Percentiles rank a stretch among this genome's conserved stretches.
Evolutionary conservation across 1,140 invertebrate species (phyloP).

Genomic region (Helicoverpa armigera): DNA sequence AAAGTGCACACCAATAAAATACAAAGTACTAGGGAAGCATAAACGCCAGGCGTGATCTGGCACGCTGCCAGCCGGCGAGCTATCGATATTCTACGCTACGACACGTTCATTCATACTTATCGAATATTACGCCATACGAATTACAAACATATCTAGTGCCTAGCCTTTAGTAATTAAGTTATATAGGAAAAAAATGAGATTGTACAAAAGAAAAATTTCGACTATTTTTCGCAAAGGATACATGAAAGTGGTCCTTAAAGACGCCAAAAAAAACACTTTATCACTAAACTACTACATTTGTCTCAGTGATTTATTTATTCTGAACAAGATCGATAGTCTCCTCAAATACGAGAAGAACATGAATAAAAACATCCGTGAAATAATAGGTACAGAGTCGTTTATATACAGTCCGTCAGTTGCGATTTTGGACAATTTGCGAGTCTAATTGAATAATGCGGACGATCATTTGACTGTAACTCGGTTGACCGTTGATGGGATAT

Average conservation of each 20-base stretch:
- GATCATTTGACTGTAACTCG: conserved; percentile 6
- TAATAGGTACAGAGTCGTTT: conserved; percentile 43
- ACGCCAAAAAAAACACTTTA: background rate
- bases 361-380: conserved; percentile 39
- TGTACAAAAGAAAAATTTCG: too few species aligned
- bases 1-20: conserved; percentile 23
- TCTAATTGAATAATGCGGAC: conserved; percentile 54
- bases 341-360: background rate
- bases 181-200: too few species aligned
- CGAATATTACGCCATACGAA: conserved; percentile 3
- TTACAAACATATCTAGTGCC: background rate
- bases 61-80: conserved; percentile 30
- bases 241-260: background rate
- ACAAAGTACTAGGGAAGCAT: conserved; percentile 41
- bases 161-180: too few species aligned
- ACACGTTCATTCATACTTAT: conserved; percentile 45
- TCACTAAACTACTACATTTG: background rate
- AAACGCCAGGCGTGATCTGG: conserved; percentile 24
- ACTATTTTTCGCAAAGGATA: too few species aligned
- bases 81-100: conserved; percentile 29
- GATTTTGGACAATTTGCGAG: conserved; percentile 56
- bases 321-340: background rate
- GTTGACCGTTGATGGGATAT: conserved; percentile 18
- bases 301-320: background rate
- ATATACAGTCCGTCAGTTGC: conserved; percentile 54